Percentiles rank a stretch among this genome's conserved stretches.
phyloP scores from a whole-genome alignment of 1,140 invertebrate species.

The Heliconius hewitsoni region DNA sequence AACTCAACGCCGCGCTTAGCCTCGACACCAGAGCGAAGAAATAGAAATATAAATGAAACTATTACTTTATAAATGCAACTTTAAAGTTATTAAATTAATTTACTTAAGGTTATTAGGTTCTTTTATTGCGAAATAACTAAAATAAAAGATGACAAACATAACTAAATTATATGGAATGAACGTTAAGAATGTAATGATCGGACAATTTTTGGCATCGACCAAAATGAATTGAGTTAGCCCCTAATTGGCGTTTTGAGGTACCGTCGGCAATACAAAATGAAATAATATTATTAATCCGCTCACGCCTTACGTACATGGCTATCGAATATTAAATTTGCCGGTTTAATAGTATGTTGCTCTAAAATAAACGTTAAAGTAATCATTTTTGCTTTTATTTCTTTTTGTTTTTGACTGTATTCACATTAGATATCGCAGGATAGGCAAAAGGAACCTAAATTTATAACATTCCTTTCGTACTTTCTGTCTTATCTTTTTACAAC shows the following conservation, averaged over 20 bases:
- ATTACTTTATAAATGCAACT: too few relatives aligned
- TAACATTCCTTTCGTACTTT: too few relatives aligned
- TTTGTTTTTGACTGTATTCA: neutral
- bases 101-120: too few relatives aligned
- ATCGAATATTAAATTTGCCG: conserved; percentile 12
- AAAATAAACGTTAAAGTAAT: neutral
- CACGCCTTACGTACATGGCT: conserved; percentile 14
- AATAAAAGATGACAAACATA: neutral
- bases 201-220: conserved; percentile 7
- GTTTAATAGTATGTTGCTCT: neutral
- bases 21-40: too few relatives aligned
- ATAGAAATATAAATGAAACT: too few relatives aligned
- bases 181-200: conserved; percentile 1
- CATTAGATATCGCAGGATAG: too few relatives aligned
- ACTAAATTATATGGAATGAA: neutral
- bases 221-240: conserved; percentile 14
- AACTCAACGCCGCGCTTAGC: too few relatives aligned
- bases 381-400: neutral
- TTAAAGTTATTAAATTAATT: too few relatives aligned
- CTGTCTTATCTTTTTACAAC: too few relatives aligned
- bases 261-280: neutral
- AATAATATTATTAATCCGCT: conserved; percentile 13
- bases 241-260: conserved; percentile 12
- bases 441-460: too few relatives aligned
- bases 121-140: neutral